phyloP scores from a whole-genome alignment of 2,797 vertebrate species.

The Microchirus variegatus region DNA sequence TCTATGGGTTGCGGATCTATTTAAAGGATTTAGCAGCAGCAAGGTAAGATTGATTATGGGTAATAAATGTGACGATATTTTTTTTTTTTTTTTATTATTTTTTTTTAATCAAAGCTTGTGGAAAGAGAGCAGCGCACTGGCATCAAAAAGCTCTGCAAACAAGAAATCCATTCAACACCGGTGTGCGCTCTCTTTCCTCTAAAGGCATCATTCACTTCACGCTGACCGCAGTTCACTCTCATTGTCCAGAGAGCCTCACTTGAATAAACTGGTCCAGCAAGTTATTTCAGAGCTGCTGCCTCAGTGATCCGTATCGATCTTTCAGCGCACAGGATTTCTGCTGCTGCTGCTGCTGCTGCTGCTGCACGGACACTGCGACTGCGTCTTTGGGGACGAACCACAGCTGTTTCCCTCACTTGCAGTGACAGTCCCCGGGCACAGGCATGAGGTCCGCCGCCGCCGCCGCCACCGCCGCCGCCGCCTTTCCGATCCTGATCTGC shows the following conservation, averaged over 20 bases:
- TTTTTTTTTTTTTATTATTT: too few relatives aligned
- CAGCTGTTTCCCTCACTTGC: constrained; percentile 6
- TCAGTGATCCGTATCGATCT: constrained; percentile 40
- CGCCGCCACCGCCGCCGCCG: background rate
- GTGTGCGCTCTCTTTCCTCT: background rate
- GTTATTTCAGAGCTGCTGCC: constrained; percentile 57
- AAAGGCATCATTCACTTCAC: constrained; percentile 19
- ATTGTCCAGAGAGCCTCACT: constrained; percentile 63
- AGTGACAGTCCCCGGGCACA: constrained; percentile 23
- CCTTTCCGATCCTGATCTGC: constrained; percentile 40
- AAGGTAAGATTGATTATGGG: too few relatives aligned
- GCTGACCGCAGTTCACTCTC: constrained; percentile 47
- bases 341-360: constrained; percentile 34
- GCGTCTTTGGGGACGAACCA: background rate
- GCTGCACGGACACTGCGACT: constrained; percentile 1
- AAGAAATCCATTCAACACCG: background rate
- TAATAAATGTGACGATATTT: too few relatives aligned
- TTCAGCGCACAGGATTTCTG: constrained; percentile 12
- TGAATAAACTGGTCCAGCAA: constrained; percentile 68
- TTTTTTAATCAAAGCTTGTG: background rate
- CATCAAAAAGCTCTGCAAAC: background rate
- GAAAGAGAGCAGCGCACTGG: background rate
- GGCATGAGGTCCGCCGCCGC: constrained; percentile 58
- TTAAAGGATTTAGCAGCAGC: too few relatives aligned
- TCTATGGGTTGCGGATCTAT: too few relatives aligned